A percentile compares a stretch with the other conserved stretches of the same genome.
phyloP scores from a whole-genome alignment of 2,113 vertebrate species.

The Channa maculata region DNA sequence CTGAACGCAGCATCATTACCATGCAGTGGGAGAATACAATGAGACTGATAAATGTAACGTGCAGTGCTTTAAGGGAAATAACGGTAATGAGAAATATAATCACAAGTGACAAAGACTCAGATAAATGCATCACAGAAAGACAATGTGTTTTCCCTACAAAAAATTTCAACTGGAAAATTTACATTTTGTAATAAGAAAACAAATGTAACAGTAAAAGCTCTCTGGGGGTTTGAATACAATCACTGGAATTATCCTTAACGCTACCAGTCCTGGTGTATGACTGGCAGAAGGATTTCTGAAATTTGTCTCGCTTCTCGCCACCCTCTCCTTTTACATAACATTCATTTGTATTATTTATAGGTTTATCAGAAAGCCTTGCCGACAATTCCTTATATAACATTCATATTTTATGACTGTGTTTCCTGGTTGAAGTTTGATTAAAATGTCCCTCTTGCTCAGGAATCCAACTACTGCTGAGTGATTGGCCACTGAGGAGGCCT shows the following conservation, averaged over 20 bases:
- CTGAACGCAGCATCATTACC: constrained; percentile 17
- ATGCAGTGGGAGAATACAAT: constrained; percentile 6
- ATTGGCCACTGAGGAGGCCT: constrained; percentile 51
- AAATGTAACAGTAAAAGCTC: background rate
- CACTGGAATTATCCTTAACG: background rate
- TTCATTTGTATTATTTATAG: constrained; percentile 54
- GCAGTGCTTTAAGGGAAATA: constrained; percentile 30
- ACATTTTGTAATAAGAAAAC: background rate
- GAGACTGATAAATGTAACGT: constrained; percentile 11
- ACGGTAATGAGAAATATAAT: constrained; percentile 48
- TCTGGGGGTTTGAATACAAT: background rate
- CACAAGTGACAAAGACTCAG: constrained; percentile 26
- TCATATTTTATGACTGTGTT: constrained; percentile 54
- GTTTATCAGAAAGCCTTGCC: constrained; percentile 41
- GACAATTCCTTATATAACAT: constrained; percentile 52
- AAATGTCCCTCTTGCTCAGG: constrained; percentile 43
- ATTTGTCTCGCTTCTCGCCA: background rate
- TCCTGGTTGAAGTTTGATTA: constrained; percentile 61
- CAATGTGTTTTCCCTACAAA: background rate
- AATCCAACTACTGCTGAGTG: constrained; percentile 53
- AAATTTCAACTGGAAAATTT: too few species aligned
- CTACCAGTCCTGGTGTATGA: constrained; percentile 1
- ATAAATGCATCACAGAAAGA: background rate
- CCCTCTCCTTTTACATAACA: constrained; percentile 33
- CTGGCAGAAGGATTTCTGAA: constrained; percentile 23